These are phyloP conservation scores for Cephalopachus bancanus DNA, from an alignment of 2,797 vertebrate species.

Conservation along the genomic window DNA sequence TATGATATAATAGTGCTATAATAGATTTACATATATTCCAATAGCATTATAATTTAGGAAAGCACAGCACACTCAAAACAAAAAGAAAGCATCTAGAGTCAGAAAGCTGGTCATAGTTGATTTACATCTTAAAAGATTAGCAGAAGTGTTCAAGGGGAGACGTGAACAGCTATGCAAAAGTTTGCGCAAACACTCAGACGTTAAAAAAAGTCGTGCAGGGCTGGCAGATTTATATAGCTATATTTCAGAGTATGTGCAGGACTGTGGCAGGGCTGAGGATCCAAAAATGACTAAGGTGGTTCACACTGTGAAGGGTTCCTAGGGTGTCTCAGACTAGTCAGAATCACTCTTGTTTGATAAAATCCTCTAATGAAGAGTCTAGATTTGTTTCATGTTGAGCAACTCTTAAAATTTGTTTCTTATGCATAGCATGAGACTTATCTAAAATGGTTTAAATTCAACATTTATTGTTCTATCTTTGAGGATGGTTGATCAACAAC, in stretches of 20 bases:
- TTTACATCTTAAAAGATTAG: not conserved
- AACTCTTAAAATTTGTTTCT: not conserved
- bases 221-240: not conserved
- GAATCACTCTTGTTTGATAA: not conserved
- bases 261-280: not conserved
- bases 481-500: not conserved
- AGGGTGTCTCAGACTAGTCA: not conserved
- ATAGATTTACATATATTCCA: not conserved
- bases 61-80: not conserved
- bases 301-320: not conserved
- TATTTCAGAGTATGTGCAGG: not conserved
- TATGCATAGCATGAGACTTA: not conserved
- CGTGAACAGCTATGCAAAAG: not conserved
- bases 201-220: not conserved
- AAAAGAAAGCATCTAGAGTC: not conserved
- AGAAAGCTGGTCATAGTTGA: not conserved
- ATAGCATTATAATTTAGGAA: constrained; percentile 13
- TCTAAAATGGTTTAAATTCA: not conserved
- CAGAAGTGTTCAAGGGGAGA: not conserved
- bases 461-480: not conserved
- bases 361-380: not conserved
- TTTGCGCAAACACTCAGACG: not conserved
- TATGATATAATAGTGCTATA: not conserved
- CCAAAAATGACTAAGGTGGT: not conserved
- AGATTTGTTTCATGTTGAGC: not conserved